A percentile compares a stretch with the other conserved stretches of the same genome.
phyloP scores from a whole-genome alignment of 2,888 invertebrate genomes.

The Chaetoderma sp. region DNA sequence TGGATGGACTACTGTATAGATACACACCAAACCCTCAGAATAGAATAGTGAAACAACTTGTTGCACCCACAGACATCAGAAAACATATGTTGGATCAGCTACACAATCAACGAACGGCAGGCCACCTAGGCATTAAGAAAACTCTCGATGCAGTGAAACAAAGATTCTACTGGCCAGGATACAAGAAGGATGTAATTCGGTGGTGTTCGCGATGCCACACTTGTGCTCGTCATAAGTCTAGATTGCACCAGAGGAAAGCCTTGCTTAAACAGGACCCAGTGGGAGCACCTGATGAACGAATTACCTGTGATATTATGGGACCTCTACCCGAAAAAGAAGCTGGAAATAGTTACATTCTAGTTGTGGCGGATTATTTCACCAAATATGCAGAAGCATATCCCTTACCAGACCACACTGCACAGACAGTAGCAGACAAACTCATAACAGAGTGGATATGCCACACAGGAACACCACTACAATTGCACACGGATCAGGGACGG shows the following conservation, averaged over 20 bases:
- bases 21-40: no score
- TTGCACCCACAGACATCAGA: background rate
- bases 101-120: background rate
- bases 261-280: conserved; percentile 5
- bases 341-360: conserved; percentile 25
- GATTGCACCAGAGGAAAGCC: background rate
- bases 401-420: conserved; percentile 23
- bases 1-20: no score
- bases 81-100: background rate
- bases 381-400: conserved; percentile 33
- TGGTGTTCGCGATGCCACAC: conserved; percentile 1
- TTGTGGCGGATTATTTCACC: conserved; percentile 27
- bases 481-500: conserved; percentile 14
- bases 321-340: background rate
- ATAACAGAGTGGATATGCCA: conserved; percentile 18
- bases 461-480: conserved; percentile 14
- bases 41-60: no score
- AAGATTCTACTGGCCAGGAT: conserved; percentile 5
- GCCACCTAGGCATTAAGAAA: background rate
- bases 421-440: conserved; percentile 31
- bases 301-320: background rate
- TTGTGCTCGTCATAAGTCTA: background rate
- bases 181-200: background rate
- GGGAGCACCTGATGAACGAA: conserved; percentile 8
- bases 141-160: background rate